phyloP scores from a whole-genome alignment of 2,888 invertebrate species.

The Drosophila kanekoi region DNA sequence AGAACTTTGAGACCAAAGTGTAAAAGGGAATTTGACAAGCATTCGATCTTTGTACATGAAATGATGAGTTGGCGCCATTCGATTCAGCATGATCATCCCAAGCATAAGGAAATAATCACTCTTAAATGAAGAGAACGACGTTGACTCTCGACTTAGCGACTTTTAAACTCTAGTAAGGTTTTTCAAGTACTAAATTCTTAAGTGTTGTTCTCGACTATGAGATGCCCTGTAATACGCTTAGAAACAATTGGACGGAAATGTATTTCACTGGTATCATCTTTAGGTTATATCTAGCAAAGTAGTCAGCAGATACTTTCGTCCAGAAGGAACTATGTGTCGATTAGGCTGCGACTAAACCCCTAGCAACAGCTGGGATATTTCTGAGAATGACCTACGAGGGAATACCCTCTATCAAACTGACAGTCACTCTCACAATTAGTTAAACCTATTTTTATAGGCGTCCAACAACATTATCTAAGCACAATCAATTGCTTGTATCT shows the following conservation, averaged over 20 bases:
- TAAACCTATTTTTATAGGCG: not conserved
- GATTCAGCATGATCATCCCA: not conserved
- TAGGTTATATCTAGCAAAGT: not conserved
- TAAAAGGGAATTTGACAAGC: too few species aligned
- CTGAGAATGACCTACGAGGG: not conserved
- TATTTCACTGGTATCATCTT: too few species aligned
- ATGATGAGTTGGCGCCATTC: slow-evolving; percentile 3
- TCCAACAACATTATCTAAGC: slow-evolving; percentile 33
- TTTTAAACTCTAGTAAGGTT: not conserved
- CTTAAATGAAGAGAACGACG: not conserved
- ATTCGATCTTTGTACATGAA: not conserved
- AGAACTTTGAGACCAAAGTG: slow-evolving; percentile 25
- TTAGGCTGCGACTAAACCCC: too few species aligned
- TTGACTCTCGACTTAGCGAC: not conserved
- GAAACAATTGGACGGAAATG: too few species aligned
- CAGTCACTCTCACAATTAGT: not conserved
- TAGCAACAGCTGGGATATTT: too few species aligned
- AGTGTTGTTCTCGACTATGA: not conserved
- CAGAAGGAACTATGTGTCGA: too few species aligned
- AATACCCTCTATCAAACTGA: slow-evolving; percentile 2
- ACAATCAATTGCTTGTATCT: slow-evolving; percentile 49
- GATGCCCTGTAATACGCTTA: not conserved
- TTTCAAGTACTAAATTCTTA: not conserved
- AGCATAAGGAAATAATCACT: not conserved
- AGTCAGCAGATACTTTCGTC: not conserved